Evolutionary conservation across 2,888 invertebrate genomes (phyloP).

Genomic region (Xestobium rufovillosum): DNA sequence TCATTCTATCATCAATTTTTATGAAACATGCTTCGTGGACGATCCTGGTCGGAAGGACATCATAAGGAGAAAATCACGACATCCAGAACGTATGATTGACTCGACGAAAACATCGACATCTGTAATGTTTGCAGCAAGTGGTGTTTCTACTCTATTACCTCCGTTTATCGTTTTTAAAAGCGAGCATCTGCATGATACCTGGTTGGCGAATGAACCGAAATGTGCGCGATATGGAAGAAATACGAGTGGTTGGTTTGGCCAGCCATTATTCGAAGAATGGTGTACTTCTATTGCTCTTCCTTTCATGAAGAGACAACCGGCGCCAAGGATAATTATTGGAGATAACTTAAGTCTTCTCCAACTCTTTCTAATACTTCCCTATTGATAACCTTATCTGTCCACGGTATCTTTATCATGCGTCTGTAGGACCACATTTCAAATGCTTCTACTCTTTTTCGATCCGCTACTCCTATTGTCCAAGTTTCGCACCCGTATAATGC

Average conservation of each 20-base stretch:
- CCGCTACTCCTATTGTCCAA: no score
- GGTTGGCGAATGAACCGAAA: conserved; percentile 10
- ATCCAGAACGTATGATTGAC: conserved; percentile 10
- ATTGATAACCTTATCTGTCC: no score
- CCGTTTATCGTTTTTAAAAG: conserved; percentile 6
- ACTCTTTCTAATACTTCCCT: no score
- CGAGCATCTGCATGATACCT: conserved; percentile 10
- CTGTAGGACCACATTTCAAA: no score
- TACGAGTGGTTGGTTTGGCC: conserved; percentile 9
- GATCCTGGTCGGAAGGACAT: conserved; percentile 11
- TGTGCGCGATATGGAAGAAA: conserved; percentile 8
- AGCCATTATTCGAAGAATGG: conserved; percentile 5
- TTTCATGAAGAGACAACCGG: conserved; percentile 2
- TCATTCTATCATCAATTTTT: no score
- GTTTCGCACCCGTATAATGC: no score
- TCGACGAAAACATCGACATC: conserved; percentile 9
- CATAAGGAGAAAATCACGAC: conserved; percentile 9
- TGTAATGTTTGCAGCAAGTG: conserved; percentile 6
- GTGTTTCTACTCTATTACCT: neutral
- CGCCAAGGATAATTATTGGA: no score
- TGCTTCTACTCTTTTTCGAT: no score
- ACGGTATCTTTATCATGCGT: no score
- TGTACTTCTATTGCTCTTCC: conserved; percentile 9
- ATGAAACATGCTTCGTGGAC: no score
- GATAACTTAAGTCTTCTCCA: no score